A percentile compares a stretch with the other conserved stretches of the same genome.
These are phyloP conservation scores for Margarornis squamiger DNA, from an alignment of 2,797 vertebrate genomes.

Conservation along the genomic window DNA sequence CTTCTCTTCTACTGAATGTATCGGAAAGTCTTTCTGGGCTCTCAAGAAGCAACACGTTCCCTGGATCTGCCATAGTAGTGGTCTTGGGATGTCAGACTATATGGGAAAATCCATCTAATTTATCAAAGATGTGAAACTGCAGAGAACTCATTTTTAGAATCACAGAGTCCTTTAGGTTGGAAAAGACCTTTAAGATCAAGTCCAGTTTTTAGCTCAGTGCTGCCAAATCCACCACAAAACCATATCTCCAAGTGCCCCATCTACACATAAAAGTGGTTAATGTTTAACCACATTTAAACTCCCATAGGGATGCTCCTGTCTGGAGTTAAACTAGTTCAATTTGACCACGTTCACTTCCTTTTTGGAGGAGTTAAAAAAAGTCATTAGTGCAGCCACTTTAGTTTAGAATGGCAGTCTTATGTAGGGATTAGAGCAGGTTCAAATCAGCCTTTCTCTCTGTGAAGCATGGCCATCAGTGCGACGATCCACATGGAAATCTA, in stretches of 20 bases:
- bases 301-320: background rate
- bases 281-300: background rate
- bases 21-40: background rate
- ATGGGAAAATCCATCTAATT: background rate
- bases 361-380: background rate
- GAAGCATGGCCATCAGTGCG: background rate
- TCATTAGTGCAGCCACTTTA: background rate
- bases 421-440: background rate
- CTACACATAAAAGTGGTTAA: background rate
- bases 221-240: background rate
- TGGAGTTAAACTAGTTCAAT: background rate
- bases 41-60: background rate
- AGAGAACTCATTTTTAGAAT: background rate
- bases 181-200: background rate
- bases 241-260: background rate
- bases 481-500: background rate
- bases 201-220: background rate
- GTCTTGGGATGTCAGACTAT: background rate
- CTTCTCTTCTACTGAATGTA: background rate
- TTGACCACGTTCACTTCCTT: background rate
- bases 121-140: background rate
- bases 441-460: background rate
- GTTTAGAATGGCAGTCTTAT: background rate
- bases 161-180: background rate
- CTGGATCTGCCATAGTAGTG: background rate